Conservation (phyloP, 2,113 vertebrate species). For the Bettongia penicillata region DNA sequence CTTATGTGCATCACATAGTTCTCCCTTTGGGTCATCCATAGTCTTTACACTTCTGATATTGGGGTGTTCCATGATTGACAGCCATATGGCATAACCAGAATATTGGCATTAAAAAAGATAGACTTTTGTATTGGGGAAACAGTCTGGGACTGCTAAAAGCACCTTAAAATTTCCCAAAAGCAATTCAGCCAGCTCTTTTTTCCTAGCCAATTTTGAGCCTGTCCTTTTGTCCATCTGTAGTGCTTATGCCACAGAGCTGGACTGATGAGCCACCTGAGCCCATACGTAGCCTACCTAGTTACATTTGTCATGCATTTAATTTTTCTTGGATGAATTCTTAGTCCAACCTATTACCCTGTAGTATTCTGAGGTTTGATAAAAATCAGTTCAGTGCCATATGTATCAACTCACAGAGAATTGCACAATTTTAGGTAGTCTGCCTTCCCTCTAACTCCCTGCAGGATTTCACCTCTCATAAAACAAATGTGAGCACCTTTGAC, state of each 20-base stretch:
- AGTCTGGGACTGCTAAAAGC: neutral
- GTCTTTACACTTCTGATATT: neutral
- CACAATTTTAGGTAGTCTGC: neutral
- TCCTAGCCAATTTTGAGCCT: no score
- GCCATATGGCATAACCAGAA: neutral
- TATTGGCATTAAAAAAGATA: neutral
- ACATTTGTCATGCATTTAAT: neutral
- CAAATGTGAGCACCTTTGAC: neutral
- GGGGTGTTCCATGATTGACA: neutral
- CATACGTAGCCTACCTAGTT: neutral
- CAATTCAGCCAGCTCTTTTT: neutral
- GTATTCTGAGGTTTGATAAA: neutral
- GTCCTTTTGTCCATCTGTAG: neutral
- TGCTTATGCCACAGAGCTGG: neutral
- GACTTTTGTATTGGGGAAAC: neutral
- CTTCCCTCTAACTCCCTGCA: neutral
- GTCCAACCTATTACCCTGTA: neutral
- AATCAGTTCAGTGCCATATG: neutral
- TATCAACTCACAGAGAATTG: neutral
- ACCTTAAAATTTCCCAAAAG: neutral
- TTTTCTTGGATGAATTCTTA: neutral
- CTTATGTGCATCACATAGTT: neutral
- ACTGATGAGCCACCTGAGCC: neutral
- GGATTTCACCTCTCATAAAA: neutral
- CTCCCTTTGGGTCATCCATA: neutral